Percentiles rank a stretch among this genome's conserved stretches.
Conservation (phyloP, 2,113 vertebrate species). For the Sorex araneus region DNA sequence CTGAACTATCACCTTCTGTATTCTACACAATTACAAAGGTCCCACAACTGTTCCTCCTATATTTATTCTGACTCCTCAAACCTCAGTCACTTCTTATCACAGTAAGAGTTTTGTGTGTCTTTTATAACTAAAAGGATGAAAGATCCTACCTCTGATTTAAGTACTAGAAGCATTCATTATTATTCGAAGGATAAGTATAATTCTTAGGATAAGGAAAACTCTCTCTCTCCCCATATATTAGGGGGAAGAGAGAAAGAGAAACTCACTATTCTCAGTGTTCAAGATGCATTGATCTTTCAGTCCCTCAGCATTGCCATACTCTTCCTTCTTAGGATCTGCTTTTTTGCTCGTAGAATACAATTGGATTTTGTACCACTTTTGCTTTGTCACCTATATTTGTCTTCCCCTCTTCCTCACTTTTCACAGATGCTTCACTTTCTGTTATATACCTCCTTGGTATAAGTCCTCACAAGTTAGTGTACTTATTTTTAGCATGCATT, state of each 20-base stretch:
- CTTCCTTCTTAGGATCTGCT: background rate
- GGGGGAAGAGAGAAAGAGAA: no score
- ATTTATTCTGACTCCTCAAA: background rate
- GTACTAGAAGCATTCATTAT: background rate
- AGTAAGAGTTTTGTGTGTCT: background rate
- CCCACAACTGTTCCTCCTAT: background rate
- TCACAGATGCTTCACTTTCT: background rate
- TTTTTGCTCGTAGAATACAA: no score
- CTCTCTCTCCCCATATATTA: no score
- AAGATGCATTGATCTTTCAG: background rate
- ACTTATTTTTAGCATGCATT: background rate
- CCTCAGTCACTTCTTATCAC: background rate
- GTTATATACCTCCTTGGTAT: background rate
- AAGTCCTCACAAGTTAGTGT: background rate
- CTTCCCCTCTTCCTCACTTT: background rate
- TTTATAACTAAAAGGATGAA: background rate
- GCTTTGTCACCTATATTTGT: background rate
- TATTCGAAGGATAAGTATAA: background rate
- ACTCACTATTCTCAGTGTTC: background rate
- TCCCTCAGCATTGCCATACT: background rate
- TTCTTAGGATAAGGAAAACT: background rate
- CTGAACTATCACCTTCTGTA: background rate
- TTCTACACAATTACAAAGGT: background rate
- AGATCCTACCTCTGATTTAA: background rate
- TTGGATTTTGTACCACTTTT: background rate